These are phyloP conservation scores for Chrysomela aeneicollis DNA, from an alignment of 2,888 invertebrate genomes.

Conservation along the genomic window DNA sequence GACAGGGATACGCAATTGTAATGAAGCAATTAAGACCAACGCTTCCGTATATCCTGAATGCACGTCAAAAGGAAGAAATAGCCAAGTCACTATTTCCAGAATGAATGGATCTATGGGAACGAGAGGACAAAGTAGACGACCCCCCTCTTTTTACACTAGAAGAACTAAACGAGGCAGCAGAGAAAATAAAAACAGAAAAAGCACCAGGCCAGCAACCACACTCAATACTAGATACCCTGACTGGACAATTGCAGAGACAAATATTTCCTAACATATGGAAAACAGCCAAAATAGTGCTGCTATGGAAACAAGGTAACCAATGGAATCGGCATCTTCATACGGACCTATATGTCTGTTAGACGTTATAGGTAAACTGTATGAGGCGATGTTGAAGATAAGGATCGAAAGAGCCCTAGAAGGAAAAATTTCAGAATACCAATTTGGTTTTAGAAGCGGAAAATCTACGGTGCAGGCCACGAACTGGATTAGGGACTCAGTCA, in stretches of 20 bases:
- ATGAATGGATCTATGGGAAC: neutral
- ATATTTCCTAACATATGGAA: neutral
- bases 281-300: neutral
- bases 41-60: neutral
- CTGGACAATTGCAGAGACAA: neutral
- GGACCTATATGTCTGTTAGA: slow-evolving; percentile 16
- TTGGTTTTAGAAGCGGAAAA: slow-evolving; percentile 21
- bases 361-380: neutral
- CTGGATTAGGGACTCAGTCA: neutral
- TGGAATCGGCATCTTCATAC: neutral
- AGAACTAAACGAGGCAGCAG: slow-evolving; percentile 5
- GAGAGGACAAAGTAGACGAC: neutral
- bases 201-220: too few species aligned
- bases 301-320: slow-evolving; percentile 19
- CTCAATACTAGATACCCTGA: slow-evolving; percentile 11
- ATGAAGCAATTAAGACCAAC: neutral
- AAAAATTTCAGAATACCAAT: neutral
- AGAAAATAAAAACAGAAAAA: slow-evolving; percentile 19
- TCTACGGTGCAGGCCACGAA: slow-evolving; percentile 24
- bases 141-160: slow-evolving; percentile 9
- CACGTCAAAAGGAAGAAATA: neutral
- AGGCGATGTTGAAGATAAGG: neutral
- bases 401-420: neutral
- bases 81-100: neutral
- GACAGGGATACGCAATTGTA: slow-evolving; percentile 12